Evolutionary conservation across 2,888 invertebrate species (phyloP).

Genomic region (Drosophila subquinaria): DNA sequence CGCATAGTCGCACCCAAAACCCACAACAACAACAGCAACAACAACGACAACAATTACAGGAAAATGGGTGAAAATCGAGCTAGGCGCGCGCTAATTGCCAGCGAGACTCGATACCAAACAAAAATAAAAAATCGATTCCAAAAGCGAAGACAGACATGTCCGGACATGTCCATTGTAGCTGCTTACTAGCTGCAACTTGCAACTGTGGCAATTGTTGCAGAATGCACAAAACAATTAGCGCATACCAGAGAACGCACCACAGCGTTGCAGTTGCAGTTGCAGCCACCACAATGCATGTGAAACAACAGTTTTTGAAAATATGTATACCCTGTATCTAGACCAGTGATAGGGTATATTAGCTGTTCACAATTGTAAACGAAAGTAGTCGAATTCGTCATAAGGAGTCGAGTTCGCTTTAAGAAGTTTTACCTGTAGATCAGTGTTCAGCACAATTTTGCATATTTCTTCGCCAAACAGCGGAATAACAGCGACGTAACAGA

Average conservation of each 20-base stretch:
- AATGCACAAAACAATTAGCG: slow-evolving; percentile 74
- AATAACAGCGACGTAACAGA: too few species aligned
- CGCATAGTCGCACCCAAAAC: slow-evolving; percentile 72
- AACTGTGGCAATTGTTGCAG: slow-evolving; percentile 40
- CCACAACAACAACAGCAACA: slow-evolving; percentile 27
- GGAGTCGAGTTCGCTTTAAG: too few species aligned
- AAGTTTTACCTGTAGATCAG: too few species aligned
- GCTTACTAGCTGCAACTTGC: slow-evolving; percentile 25
- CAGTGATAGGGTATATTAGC: not conserved
- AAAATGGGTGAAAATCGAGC: slow-evolving; percentile 66
- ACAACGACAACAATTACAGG: slow-evolving; percentile 25
- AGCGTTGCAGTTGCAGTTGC: slow-evolving; percentile 28
- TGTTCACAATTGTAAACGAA: not conserved
- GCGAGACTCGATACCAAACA: not conserved
- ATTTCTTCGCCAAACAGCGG: too few species aligned
- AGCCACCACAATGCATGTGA: slow-evolving; percentile 61
- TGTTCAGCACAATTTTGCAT: too few species aligned
- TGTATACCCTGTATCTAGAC: slow-evolving; percentile 22
- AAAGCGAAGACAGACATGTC: slow-evolving; percentile 24
- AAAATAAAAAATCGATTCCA: slow-evolving; percentile 12
- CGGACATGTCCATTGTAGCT: slow-evolving; percentile 35
- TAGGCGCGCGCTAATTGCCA: slow-evolving; percentile 71
- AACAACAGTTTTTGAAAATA: slow-evolving; percentile 29
- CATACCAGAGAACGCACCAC: slow-evolving; percentile 68
- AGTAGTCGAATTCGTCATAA: too few species aligned